Base-by-base conservation (phyloP, 2,113 vertebrate genomes). In the Myiagra hebetior region DNA sequence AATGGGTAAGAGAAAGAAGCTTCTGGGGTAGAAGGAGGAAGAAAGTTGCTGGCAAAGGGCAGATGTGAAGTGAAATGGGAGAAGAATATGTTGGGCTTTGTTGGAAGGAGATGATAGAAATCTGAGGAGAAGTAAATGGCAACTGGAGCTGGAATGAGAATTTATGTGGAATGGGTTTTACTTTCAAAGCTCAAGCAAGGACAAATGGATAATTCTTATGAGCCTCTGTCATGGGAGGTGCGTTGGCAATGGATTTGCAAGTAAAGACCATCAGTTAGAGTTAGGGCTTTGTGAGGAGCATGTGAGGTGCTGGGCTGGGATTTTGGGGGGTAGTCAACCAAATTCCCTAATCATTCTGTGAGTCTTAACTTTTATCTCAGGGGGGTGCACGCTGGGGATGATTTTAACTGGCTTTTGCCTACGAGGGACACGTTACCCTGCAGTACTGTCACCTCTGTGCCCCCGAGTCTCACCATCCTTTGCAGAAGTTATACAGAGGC, bases 301-400 rank as follows among this genome's bases (percentile, higher is more conserved):
- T 46, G 3, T 33, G 41, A 74, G 14, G 28, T 69, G 50, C 39
- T 83, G 50, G 68, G 81, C 31, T 74, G 13, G 65, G 33, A 46
- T 80, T 77, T 62, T 37, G 7, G 7, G 13, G 28, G 4, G 2
- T 53, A 27, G 60, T 59, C 78, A 62, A 39, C 42, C 14, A 81
- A 69, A 67, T 73, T 74, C 14, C 59, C 13, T 76, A 46, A 78
- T 76, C 6, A 41, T 65, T 57, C 14, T 0, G 1, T 26, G 10
- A 27, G 12, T 24, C 11, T 82, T 59, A 42, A 33, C 24, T 85
- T 57, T 76, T 74, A 2, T 68, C 23, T 52, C 9, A 1, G 21
- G 4, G 6, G 7, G 1, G 1, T 56, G 23, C 2, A 4, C 30
- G 15, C 31, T 56, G 15, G 41, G 39, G 30, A 19, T 74, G 18